Evolutionary conservation across 2,113 vertebrate species (phyloP).

Genomic region (Cyrtonyx montezumae): DNA sequence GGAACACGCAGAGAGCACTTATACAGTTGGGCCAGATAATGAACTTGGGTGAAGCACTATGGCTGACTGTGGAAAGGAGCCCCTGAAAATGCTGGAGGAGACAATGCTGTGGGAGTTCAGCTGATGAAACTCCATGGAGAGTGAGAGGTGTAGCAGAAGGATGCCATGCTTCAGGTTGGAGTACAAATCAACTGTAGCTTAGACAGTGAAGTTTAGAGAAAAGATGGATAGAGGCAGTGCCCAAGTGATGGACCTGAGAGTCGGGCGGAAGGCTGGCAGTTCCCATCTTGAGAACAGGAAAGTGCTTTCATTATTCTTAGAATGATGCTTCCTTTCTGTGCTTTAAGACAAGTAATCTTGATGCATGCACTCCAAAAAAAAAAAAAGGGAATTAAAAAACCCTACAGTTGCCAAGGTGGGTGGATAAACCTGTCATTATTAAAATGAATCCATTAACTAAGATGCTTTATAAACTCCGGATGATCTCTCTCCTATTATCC

Average conservation of each 20-base stretch:
- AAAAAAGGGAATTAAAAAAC: not conserved
- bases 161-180: not conserved
- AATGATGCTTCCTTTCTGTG: not conserved
- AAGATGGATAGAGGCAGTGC: not conserved
- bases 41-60: not conserved
- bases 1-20: not conserved
- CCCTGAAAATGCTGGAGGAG: not conserved
- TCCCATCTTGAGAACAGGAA: not conserved
- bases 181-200: not conserved
- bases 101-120: fast-evolving
- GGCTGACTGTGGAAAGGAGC: not conserved
- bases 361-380: not conserved
- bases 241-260: not conserved
- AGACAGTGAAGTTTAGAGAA: not conserved
- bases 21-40: not conserved
- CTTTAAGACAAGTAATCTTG: not conserved
- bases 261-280: not conserved
- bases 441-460: slow-evolving; percentile 74
- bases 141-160: not conserved
- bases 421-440: slow-evolving; percentile 69
- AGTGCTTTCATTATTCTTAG: not conserved
- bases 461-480: slow-evolving; percentile 72
- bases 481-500: slow-evolving; percentile 72
- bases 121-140: fast-evolving
- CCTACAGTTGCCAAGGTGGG: slow-evolving; percentile 51